Base-by-base conservation (phyloP, 2,888 invertebrate genomes). In the Trimorus sp. region DNA sequence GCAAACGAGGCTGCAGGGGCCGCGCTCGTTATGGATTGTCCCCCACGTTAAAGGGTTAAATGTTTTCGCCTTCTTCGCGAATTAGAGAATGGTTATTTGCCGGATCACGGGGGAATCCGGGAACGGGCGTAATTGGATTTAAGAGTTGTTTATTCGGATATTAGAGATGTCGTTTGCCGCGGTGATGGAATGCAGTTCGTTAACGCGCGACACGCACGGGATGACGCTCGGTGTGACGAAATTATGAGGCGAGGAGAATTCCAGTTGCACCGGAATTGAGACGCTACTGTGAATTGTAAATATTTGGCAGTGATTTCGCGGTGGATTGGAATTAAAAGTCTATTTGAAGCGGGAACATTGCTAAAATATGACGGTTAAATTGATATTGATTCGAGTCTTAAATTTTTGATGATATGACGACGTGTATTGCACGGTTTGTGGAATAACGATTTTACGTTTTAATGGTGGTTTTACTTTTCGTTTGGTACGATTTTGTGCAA, bases 21-120 rank as follows among this genome's bases (percentile, higher is more conserved):
- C 58, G 38, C 16, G 40, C 59, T 68, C 68, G 70, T 71, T 81
- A 73, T 77, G 62, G 60, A 74, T 60, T 49, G 54, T 77, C 14
- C 65, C 59, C 53, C 53, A 15, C 16, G 42, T 71, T 56, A 69
- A 82, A 36, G 77, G 69, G 77, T 82, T 82, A 74, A 63, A 58
- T 78, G 77, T 59, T 82, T 74, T 63, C 82, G 49, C 62, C 68
- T 81, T 69, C 71, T 76, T 73, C 56, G 56, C 58, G 40, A 81
- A 73, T 73, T 76, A 62, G 59, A 40, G 37, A 70, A 76, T 56
- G 48, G 53, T 75, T 74, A 70, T 62, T 74, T 14, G 62, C 37
- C 37, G 36, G 45, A 54, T 69, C 9, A 73, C 58, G 73, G 60
- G 48, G 59, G 42, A 65, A 70, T 51, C 60, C 60, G 8, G 14